These are phyloP conservation scores for Nymphalis io DNA, from an alignment of 1,140 invertebrate species.

Conservation along the genomic window DNA sequence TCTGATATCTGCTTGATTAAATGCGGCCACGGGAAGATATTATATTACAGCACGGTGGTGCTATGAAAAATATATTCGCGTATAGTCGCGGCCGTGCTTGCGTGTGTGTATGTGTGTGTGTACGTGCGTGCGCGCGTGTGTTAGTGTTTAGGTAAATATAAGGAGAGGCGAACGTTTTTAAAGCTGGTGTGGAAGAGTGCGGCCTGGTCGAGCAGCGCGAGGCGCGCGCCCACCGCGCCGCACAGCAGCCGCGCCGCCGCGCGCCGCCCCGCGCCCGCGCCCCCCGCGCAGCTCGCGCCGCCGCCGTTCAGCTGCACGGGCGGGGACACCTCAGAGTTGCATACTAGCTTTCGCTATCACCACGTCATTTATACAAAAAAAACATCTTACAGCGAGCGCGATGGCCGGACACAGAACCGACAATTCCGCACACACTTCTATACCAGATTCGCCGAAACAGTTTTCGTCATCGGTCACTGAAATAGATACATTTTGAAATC, in stretches of 20 bases:
- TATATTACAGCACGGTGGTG: no score
- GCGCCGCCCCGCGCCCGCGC: conserved; percentile 57
- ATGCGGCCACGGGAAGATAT: no score
- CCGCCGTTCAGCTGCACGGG: conserved; percentile 48
- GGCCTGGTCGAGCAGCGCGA: conserved; percentile 37
- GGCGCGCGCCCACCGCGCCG: conserved; percentile 46
- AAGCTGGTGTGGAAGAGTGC: conserved; percentile 45
- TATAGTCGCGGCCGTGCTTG: no score
- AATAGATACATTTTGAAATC: conserved; percentile 28
- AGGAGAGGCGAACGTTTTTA: conserved; percentile 31
- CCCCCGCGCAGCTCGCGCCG: conserved; percentile 52
- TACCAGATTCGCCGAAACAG: conserved; percentile 64
- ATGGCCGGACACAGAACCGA: conserved; percentile 52
- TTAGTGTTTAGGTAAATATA: no score
- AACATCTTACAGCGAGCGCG: conserved; percentile 52
- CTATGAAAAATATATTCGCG: no score
- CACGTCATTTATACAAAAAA: no score
- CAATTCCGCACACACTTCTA: conserved; percentile 64
- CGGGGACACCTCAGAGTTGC: background rate
- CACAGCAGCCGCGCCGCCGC: conserved; percentile 56
- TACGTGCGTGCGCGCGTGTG: no score
- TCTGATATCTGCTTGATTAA: no score
- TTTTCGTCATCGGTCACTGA: conserved; percentile 65
- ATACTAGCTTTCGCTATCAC: no score
- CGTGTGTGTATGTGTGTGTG: no score